A percentile compares a stretch with the other conserved stretches of the same genome.
These are phyloP conservation scores for Enhydra lutris DNA, from an alignment of 2,113 vertebrate species.

Conservation along the genomic window DNA sequence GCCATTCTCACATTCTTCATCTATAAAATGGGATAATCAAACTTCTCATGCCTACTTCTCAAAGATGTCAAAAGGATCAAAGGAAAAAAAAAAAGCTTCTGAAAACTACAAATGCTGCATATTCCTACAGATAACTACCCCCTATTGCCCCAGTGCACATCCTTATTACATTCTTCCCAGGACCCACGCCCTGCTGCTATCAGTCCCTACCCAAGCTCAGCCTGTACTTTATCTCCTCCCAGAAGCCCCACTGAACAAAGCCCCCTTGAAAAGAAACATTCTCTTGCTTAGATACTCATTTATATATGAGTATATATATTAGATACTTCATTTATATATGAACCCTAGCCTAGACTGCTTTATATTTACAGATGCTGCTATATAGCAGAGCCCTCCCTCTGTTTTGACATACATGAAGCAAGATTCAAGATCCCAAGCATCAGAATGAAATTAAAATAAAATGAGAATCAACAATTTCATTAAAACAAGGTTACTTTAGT, in stretches of 20 bases:
- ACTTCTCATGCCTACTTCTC: not conserved
- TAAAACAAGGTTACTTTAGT: not conserved
- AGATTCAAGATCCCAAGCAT: not conserved
- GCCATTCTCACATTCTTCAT: not conserved
- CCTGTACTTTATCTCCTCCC: not conserved
- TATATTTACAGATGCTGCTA: not conserved
- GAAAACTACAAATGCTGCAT: not conserved
- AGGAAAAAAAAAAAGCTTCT: not conserved
- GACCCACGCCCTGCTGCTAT: not conserved
- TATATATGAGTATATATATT: not conserved
- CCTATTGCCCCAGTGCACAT: not conserved
- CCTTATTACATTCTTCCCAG: not conserved
- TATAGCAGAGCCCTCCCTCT: not conserved
- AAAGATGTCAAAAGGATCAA: not conserved
- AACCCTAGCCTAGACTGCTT: not conserved
- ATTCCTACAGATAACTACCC: not conserved
- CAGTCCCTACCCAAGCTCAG: not conserved
- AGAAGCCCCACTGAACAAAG: not conserved
- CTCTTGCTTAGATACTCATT: not conserved
- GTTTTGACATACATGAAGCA: not conserved
- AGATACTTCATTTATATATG: not conserved
- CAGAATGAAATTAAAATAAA: constrained; percentile 10
- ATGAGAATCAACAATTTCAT: not conserved
- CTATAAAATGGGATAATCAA: constrained; percentile 12
- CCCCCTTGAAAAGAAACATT: not conserved